Conservation (phyloP, 2,888 invertebrate species). For the Ophonus ardosiacus region DNA sequence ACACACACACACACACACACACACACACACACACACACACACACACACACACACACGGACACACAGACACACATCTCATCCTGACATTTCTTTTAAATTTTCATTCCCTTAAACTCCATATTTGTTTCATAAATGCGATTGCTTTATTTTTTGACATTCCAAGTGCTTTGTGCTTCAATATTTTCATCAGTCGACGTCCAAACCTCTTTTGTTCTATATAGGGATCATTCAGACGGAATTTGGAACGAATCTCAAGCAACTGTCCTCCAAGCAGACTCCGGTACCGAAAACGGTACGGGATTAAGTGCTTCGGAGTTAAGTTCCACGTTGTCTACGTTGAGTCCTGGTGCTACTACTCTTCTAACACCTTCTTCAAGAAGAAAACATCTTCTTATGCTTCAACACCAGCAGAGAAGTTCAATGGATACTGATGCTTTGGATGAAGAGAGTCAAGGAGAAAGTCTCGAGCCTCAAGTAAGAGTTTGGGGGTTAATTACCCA, state of each 20-base stretch:
- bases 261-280: constrained; percentile 86
- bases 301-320: constrained; percentile 76
- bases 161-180: too few species aligned
- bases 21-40: too few species aligned
- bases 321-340: constrained; percentile 76
- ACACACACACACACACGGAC: too few species aligned
- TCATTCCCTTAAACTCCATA: too few species aligned
- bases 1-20: too few species aligned
- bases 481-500: neutral
- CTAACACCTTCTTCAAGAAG: constrained; percentile 88
- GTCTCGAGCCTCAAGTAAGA: constrained; percentile 75
- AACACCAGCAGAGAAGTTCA: constrained; percentile 91
- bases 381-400: constrained; percentile 86
- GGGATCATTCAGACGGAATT: constrained; percentile 91
- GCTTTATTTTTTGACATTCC: too few species aligned
- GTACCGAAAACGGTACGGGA: constrained; percentile 81
- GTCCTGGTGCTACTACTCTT: constrained; percentile 79
- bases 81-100: too few species aligned
- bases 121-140: too few species aligned
- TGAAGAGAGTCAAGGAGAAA: constrained; percentile 83
- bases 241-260: constrained; percentile 95
- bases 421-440: constrained; percentile 91
- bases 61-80: too few species aligned
- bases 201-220: too few species aligned
- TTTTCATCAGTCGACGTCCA: too few species aligned